These are phyloP conservation scores for Paradisaea rubra DNA, from an alignment of 2,113 vertebrate species.

Conservation along the genomic window DNA sequence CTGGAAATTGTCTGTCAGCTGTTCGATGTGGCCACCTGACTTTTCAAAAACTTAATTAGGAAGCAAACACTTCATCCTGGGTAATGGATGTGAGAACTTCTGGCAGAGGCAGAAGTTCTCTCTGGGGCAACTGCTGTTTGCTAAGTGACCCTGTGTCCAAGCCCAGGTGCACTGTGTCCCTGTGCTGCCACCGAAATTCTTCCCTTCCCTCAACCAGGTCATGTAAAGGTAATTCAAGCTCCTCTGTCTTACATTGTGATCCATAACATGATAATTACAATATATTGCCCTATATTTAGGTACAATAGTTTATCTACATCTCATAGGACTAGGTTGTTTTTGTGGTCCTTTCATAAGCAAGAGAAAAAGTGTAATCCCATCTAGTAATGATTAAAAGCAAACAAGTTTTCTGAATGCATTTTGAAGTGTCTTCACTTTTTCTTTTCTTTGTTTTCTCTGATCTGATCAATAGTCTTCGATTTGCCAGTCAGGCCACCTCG, in stretches of 20 bases:
- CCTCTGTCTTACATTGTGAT: fast-evolving
- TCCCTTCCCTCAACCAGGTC: neutral
- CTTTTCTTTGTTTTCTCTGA: neutral
- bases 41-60: neutral
- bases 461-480: neutral
- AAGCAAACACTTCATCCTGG: neutral
- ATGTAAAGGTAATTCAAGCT: neutral
- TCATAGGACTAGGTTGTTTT: neutral
- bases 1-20: neutral
- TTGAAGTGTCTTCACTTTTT: neutral
- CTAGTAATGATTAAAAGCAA: neutral
- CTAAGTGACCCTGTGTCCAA: neutral
- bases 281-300: neutral
- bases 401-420: neutral
- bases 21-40: neutral
- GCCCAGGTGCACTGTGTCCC: neutral
- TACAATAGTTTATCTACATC: neutral
- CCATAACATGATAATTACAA: neutral
- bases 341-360: neutral
- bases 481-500: neutral
- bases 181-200: neutral
- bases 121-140: neutral
- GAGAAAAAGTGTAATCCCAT: neutral
- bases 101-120: neutral
- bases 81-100: neutral